These are phyloP conservation scores for Petrosia ficiformis DNA, from an alignment of 37 sponge, comb jelly and placozoan species.

Conservation along the genomic window DNA sequence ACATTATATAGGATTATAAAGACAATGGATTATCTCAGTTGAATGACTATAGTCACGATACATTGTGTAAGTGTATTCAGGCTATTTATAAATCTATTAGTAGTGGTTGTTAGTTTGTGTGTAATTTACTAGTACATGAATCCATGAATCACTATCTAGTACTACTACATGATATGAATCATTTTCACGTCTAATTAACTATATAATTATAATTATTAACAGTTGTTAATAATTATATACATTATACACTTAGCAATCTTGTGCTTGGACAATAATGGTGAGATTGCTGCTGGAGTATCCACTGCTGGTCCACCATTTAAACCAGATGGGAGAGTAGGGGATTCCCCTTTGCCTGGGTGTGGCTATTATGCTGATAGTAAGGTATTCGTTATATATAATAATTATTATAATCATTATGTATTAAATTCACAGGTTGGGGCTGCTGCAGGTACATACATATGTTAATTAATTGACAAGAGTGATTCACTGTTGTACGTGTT, in stretches of 20 bases:
- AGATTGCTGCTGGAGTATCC: constrained; percentile 65
- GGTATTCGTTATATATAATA: neutral
- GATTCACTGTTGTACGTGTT: neutral
- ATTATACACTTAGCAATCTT: too few species aligned
- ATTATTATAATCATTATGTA: neutral
- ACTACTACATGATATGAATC: neutral
- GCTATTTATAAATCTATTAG: too few species aligned
- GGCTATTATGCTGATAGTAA: constrained; percentile 76
- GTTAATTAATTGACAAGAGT: neutral
- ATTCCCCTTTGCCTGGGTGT: constrained; percentile 82
- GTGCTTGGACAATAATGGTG: constrained; percentile 47
- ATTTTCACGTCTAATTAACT: too few species aligned
- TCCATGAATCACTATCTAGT: neutral
- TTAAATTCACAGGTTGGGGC: constrained; percentile 23
- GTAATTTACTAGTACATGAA: too few species aligned
- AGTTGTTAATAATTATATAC: too few species aligned
- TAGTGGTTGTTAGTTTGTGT: too few species aligned
- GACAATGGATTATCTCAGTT: too few species aligned
- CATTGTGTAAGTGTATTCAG: too few species aligned
- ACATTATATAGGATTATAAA: too few species aligned
- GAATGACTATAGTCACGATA: too few species aligned
- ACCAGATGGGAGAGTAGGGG: constrained; percentile 72
- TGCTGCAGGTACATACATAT: constrained; percentile 26
- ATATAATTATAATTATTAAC: too few species aligned
- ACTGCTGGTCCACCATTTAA: constrained; percentile 79